phyloP scores from a whole-genome alignment of 2,797 vertebrate genomes.

The Lepilemur septentrionalis region DNA sequence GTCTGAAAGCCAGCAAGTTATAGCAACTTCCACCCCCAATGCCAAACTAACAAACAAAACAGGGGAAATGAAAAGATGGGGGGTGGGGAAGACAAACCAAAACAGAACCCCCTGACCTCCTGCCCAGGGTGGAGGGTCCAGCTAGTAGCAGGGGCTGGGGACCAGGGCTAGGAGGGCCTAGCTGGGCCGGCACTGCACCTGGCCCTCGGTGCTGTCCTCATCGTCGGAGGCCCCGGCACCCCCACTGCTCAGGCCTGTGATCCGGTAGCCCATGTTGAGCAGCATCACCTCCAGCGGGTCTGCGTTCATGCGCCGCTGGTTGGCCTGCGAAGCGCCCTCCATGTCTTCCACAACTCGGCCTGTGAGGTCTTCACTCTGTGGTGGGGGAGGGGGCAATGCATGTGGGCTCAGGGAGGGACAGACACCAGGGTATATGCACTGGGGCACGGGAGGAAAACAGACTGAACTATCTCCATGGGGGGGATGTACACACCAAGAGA shows the following conservation, averaged over 20 bases:
- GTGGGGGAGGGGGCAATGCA: not conserved
- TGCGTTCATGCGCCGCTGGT: constrained; percentile 98
- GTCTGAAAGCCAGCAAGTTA: constrained; percentile 74
- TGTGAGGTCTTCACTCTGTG: constrained; percentile 93
- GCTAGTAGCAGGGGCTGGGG: constrained; percentile 16
- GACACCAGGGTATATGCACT: not conserved
- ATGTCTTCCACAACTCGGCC: constrained; percentile 97
- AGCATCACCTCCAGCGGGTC: constrained; percentile 99
- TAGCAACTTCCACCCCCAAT: constrained; percentile 64
- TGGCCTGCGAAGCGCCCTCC: constrained; percentile 97
- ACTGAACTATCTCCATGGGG: not conserved
- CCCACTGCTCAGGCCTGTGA: constrained; percentile 94
- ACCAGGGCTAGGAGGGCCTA: constrained; percentile 82
- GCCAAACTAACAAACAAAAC: constrained; percentile 77
- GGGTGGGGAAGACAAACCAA: constrained; percentile 67
- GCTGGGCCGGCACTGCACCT: constrained; percentile 98
- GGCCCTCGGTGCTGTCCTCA: constrained; percentile 96
- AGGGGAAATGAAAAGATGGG: constrained; percentile 53
- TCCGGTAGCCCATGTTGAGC: constrained; percentile 99
- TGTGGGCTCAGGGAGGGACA: not conserved
- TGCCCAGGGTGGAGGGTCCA: constrained; percentile 44
- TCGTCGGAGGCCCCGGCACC: constrained; percentile 94
- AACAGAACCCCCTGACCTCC: constrained; percentile 62
- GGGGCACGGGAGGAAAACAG: not conserved
- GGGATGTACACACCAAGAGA: not conserved